A percentile compares a stretch with the other conserved stretches of the same genome.
Evolutionary conservation across 1,140 invertebrate genomes (phyloP).

Genomic region (Cyclargus thomasi): DNA sequence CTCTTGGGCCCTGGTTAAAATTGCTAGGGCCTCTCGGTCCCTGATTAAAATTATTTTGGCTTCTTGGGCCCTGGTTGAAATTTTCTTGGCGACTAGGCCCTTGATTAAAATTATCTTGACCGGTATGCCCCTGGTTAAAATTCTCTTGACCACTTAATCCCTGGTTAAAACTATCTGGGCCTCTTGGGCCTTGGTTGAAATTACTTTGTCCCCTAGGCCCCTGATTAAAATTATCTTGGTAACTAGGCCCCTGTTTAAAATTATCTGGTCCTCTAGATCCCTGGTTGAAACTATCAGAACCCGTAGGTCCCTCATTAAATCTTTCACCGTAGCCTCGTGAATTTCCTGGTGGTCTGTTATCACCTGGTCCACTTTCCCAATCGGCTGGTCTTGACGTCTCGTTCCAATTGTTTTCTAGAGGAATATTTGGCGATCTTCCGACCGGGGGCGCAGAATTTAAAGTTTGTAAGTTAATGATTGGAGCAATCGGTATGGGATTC

Average conservation of each 20-base stretch:
- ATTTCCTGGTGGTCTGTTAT: neutral
- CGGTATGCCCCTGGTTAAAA: neutral
- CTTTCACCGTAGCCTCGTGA: neutral
- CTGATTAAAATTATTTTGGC: neutral
- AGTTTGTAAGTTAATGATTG: neutral
- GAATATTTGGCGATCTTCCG: neutral
- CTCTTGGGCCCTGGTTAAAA: neutral
- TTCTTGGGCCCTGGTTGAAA: neutral
- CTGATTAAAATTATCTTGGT: neutral
- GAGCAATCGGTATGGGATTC: neutral
- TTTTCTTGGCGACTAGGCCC: neutral
- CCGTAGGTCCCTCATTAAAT: neutral
- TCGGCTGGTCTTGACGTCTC: neutral
- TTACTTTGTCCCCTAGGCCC: neutral
- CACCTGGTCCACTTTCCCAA: neutral
- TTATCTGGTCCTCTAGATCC: neutral
- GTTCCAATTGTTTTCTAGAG: constrained; percentile 1
- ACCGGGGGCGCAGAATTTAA: neutral
- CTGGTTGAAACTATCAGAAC: neutral
- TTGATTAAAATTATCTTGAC: neutral
- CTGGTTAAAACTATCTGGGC: too few relatives aligned
- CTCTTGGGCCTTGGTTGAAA: too few relatives aligned
- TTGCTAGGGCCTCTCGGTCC: neutral
- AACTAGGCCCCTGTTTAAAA: neutral
- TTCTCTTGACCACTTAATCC: neutral